Conservation (phyloP, 2,113 vertebrate species). For the Puntigrus tetrazona region DNA sequence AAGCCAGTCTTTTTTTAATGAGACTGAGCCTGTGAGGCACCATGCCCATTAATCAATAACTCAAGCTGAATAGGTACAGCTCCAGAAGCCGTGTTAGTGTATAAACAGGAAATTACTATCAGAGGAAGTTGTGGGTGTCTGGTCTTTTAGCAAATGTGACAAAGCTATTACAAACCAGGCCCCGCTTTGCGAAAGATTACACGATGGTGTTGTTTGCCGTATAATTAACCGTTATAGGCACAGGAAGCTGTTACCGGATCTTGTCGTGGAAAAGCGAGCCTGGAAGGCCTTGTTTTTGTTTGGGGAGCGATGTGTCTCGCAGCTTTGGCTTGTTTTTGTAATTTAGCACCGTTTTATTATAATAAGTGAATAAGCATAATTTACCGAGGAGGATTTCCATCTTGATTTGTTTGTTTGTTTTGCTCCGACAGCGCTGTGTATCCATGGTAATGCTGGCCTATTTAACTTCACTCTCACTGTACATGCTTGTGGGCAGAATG, state of each 20-base stretch:
- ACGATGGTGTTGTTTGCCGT: conserved; percentile 34
- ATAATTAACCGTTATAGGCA: conserved; percentile 46
- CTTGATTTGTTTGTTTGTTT: conserved; percentile 46
- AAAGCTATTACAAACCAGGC: conserved; percentile 48
- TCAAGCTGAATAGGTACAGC: conserved; percentile 25
- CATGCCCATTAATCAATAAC: conserved; percentile 53
- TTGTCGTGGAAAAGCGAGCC: not conserved
- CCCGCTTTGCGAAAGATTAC: conserved; percentile 43
- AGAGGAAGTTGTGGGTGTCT: conserved; percentile 38
- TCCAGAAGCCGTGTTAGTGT: conserved; percentile 38
- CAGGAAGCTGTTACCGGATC: conserved; percentile 33
- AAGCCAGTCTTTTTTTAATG: conserved; percentile 41
- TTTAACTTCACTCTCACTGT: conserved; percentile 45
- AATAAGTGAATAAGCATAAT: conserved; percentile 16
- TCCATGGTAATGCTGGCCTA: conserved; percentile 48
- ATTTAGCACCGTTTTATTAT: conserved; percentile 29
- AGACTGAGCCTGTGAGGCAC: conserved; percentile 26
- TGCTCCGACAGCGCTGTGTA: conserved; percentile 34
- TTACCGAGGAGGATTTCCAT: conserved; percentile 38
- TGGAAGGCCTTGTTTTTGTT: conserved; percentile 38
- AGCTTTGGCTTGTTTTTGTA: conserved; percentile 33
- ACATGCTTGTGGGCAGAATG: conserved; percentile 49
- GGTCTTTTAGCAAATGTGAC: conserved; percentile 48
- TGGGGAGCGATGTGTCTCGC: not conserved
- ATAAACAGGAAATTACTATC: conserved; percentile 51